These are phyloP conservation scores for Ptyas mucosa DNA, from an alignment of 2,113 vertebrate genomes.

Conservation along the genomic window DNA sequence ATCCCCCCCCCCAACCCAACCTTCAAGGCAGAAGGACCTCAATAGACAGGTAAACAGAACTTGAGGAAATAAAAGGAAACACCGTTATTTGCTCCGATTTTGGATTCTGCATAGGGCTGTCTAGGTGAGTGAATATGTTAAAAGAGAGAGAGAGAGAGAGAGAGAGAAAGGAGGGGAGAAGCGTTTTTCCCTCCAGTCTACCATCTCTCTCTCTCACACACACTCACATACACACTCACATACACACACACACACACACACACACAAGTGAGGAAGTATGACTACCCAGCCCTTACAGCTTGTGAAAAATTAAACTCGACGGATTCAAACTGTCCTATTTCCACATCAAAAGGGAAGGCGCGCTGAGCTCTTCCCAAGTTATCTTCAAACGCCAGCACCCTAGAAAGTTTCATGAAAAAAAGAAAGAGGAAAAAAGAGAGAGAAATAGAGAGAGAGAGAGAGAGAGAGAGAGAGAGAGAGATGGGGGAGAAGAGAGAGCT, in stretches of 20 bases:
- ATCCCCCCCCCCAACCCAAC: neutral
- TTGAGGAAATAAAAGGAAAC: constrained; percentile 45
- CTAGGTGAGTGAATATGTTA: neutral
- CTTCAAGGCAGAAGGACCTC: neutral
- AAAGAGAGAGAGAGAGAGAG: constrained; percentile 10
- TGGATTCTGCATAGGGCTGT: constrained; percentile 7
- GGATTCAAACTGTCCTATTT: constrained; percentile 99
- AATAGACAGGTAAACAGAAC: constrained; percentile 17
- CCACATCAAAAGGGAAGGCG: constrained; percentile 98
- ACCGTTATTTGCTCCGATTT: constrained; percentile 62
- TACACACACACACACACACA: neutral
- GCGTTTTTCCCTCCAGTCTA: constrained; percentile 75
- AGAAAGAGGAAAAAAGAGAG: constrained; percentile 50
- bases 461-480: neutral
- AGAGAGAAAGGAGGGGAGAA: constrained; percentile 63
- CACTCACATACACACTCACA: neutral
- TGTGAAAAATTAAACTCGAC: constrained; percentile 99
- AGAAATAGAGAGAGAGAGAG: no score
- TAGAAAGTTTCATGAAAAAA: constrained; percentile 83
- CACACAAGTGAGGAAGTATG: constrained; percentile 72
- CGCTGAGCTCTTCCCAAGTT: constrained; percentile 93
- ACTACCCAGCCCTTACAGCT: constrained; percentile 89
- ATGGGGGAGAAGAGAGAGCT: constrained; percentile 54
- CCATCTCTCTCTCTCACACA: constrained; percentile 31
- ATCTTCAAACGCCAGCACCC: constrained; percentile 90